A percentile compares a stretch with the other conserved stretches of the same genome.
Conservation (phyloP, 2,113 vertebrate genomes). For the Oreochromis aureus region DNA sequence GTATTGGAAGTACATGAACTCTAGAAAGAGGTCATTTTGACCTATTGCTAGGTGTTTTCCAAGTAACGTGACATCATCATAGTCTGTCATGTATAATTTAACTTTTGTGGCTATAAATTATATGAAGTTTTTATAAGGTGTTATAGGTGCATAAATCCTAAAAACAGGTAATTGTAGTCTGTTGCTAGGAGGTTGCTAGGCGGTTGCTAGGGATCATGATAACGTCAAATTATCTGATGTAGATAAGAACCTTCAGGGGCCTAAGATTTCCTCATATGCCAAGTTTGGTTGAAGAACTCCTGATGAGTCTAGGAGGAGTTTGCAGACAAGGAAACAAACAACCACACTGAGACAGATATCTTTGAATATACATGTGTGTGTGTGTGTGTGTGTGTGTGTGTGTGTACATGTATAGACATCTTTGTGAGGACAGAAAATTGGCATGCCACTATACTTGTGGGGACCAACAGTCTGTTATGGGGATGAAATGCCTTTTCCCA, state of each 20-base stretch:
- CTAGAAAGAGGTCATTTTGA: background rate
- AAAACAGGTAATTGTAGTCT: background rate
- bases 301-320: background rate
- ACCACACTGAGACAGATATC: background rate
- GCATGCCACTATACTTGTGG: background rate
- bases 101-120: background rate
- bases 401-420: background rate
- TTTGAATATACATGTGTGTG: background rate
- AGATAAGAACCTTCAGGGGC: background rate
- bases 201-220: background rate
- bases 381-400: background rate
- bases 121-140: background rate
- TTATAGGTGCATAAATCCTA: background rate
- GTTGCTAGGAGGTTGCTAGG: background rate
- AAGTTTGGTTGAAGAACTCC: background rate
- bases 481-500: background rate
- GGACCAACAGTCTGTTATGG: background rate
- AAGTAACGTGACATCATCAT: background rate
- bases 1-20: background rate
- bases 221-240: background rate
- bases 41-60: background rate
- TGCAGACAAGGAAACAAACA: background rate
- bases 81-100: background rate
- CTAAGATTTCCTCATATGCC: background rate
- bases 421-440: background rate